A percentile compares a stretch with the other conserved stretches of the same genome.
Conservation (phyloP, 2,113 vertebrate species). For the Passer montanus region DNA sequence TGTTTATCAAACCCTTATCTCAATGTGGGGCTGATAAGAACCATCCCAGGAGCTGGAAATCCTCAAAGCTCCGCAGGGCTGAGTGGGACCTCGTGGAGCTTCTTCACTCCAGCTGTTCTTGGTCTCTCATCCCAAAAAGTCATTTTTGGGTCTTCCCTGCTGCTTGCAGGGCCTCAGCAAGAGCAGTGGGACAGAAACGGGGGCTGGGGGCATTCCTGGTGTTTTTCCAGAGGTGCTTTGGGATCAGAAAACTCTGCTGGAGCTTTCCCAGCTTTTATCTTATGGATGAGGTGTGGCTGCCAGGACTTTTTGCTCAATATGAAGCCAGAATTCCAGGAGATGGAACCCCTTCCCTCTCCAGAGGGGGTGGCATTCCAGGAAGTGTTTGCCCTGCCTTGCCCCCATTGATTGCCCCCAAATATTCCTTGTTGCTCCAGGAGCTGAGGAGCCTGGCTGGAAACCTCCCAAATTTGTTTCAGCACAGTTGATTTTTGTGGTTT, state of each 20-base stretch:
- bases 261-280: background rate
- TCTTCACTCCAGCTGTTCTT: background rate
- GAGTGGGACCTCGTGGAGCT: background rate
- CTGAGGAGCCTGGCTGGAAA: slow-evolving; percentile 13
- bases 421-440: slow-evolving; percentile 4
- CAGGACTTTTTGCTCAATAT: background rate
- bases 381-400: background rate
- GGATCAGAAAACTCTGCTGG: background rate
- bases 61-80: background rate
- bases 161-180: background rate
- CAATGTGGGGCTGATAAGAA: background rate
- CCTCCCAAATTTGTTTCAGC: background rate
- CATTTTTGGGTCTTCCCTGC: background rate
- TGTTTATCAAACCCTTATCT: background rate
- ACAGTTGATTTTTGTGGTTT: background rate
- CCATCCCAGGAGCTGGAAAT: background rate
- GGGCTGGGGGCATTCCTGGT: background rate
- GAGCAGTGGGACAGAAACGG: background rate
- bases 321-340: background rate
- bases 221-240: background rate
- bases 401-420: background rate
- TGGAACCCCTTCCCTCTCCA: background rate
- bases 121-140: background rate
- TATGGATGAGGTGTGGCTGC: background rate
- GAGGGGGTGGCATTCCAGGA: background rate